phyloP scores from a whole-genome alignment of 2,113 vertebrate species.

The Mustela lutreola region DNA sequence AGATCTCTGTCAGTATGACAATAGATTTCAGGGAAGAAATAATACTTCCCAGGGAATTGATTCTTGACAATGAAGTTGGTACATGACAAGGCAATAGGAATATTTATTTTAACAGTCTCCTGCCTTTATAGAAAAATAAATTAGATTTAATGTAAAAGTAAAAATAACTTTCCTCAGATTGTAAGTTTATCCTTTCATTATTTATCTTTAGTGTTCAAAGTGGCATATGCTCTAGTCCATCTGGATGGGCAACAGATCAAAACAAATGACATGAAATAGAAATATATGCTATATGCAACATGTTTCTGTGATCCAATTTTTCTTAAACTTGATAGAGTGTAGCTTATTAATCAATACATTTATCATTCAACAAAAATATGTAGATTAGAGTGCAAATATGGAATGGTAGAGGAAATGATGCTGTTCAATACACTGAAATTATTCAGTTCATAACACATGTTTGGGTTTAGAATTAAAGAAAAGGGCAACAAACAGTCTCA shows the following conservation, averaged over 20 bases:
- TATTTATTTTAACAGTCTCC: conserved; percentile 61
- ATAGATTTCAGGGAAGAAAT: background rate
- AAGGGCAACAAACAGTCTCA: background rate
- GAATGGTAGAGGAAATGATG: background rate
- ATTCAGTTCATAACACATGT: background rate
- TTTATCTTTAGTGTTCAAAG: conserved; percentile 61
- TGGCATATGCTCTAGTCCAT: conserved; percentile 54
- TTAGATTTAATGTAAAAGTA: conserved; percentile 54
- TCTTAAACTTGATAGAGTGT: conserved; percentile 27
- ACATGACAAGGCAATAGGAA: background rate
- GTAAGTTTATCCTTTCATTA: conserved; percentile 28
- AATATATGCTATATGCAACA: background rate
- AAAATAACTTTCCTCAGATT: conserved; percentile 38
- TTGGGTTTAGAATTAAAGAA: background rate
- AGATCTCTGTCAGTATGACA: background rate
- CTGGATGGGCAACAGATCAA: conserved; percentile 67
- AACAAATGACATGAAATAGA: conserved; percentile 66
- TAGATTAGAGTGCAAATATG: background rate
- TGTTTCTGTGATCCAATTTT: background rate
- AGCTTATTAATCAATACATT: conserved; percentile 38
- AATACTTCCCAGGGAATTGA: background rate
- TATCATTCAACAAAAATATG: conserved; percentile 15
- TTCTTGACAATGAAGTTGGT: conserved; percentile 21
- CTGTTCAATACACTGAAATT: background rate
- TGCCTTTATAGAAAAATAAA: conserved; percentile 61